These are phyloP conservation scores for Cryptoblepharus egeriae DNA, from an alignment of 2,797 vertebrate species.

Conservation along the genomic window DNA sequence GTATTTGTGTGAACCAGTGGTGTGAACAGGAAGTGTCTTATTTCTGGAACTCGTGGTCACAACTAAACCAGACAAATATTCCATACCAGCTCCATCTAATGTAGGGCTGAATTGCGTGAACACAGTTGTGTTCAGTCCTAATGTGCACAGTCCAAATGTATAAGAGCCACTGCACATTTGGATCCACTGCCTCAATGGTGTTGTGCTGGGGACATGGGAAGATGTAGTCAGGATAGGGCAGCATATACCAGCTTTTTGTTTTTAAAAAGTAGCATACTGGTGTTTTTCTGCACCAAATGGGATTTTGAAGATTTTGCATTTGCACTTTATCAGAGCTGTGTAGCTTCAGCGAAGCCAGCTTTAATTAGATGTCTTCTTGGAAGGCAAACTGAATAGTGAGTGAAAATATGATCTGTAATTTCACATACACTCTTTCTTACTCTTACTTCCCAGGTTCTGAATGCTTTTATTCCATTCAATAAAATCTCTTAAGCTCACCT, in stretches of 20 bases:
- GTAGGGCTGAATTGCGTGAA: too few relatives aligned
- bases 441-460: conserved; percentile 1
- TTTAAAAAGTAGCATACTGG: conserved; percentile 29
- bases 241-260: conserved; percentile 28
- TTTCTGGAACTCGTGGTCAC: conserved; percentile 27
- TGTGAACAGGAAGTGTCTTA: not conserved
- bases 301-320: conserved; percentile 46
- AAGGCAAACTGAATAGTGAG: conserved; percentile 2
- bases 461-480: conserved; percentile 9
- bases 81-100: too few relatives aligned
- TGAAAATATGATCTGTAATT: too few relatives aligned
- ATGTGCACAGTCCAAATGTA: too few relatives aligned
- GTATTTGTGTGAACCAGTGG: not conserved
- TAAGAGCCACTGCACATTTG: too few relatives aligned
- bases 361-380: conserved; percentile 24
- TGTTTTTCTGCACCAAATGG: not conserved
- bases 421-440: conserved; percentile 13
- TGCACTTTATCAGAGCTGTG: conserved; percentile 41
- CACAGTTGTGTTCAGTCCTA: too few relatives aligned
- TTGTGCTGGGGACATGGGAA: too few relatives aligned
- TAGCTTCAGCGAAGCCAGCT: conserved; percentile 12
- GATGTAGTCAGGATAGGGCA: too few relatives aligned
- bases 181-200: too few relatives aligned
- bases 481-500: not conserved
- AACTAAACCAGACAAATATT: not conserved